Evolutionary conservation across 2,113 vertebrate genomes (phyloP).

Genomic region (Delphinus delphis): DNA sequence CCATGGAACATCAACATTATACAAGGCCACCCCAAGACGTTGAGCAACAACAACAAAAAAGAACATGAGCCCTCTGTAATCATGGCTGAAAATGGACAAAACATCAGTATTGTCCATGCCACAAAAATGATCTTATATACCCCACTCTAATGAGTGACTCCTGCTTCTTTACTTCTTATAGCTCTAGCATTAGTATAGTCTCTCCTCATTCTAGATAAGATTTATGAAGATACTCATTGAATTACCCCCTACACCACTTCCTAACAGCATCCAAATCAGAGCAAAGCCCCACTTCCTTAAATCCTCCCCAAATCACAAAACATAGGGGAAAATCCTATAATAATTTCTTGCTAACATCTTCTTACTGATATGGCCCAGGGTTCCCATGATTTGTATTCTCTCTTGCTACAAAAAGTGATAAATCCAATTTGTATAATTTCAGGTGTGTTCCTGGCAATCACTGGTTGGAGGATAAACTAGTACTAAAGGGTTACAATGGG

Average conservation of each 20-base stretch:
- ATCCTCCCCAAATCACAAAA: background rate
- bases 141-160: background rate
- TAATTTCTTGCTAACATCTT: background rate
- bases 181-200: background rate
- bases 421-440: background rate
- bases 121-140: background rate
- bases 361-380: background rate
- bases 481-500: background rate
- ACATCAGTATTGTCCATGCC: background rate
- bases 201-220: background rate
- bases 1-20: background rate
- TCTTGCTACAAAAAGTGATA: background rate
- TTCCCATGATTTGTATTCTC: background rate
- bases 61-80: background rate
- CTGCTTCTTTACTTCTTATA: background rate
- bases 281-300: background rate
- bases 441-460: background rate
- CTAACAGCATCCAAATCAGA: background rate
- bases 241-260: background rate
- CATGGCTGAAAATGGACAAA: background rate
- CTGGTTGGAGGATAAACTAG: background rate
- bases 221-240: background rate
- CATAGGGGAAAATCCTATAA: background rate
- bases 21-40: background rate
- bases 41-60: background rate